Evolutionary conservation across 2,888 invertebrate species (phyloP), one percentile per base, ranked within the genome.

Genomic region (Chymomyza fuscimana): DNA sequence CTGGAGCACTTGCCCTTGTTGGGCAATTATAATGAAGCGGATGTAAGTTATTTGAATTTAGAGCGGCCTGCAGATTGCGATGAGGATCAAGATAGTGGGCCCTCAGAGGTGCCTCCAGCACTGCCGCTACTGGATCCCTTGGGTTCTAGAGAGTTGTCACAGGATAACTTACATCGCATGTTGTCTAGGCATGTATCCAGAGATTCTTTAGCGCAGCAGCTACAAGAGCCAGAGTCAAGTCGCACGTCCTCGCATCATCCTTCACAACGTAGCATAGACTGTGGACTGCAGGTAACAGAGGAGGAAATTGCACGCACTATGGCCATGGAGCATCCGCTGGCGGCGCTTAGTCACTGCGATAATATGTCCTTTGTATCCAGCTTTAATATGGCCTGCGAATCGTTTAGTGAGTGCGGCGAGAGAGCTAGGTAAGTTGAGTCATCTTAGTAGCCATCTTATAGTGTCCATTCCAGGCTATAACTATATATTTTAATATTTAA

Each of bases 271-370:
- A 91, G 89, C 79, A 91, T 91, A 61, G 91, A 97, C 96, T 91
- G 95, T 72, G 97, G 97, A 82, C 93, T 97, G 67, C 97, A 97
- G 93, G 97, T 97, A 65, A 97, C 97, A 6, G 97, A 98, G 92
- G 97, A 97, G 92, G 97, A 98, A 89, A 97, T 98, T 74, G 96
- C 97, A 5, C 93, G 95, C 66, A 96, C 97, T 86, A 97, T 97
- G 96, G 70, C 75, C 15, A 63, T 59, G 61, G 63, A 29, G 51
- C 97, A 98, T 93, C 97, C 97, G 0, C 92, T 98, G 63, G 93
- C 97, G 80, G 96, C 97, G 82, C 93, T 98, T 56, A 97, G 97
- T 88, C 96, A 97, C 92, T 97, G 97, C 93, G 97, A 97, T 92
- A 89, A 90, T 61, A 93, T 98, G 78, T 97, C 97, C 6, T 95